These are phyloP conservation scores for Pipistrellus kuhlii DNA, from an alignment of 2,797 vertebrate species.

Conservation along the genomic window DNA sequence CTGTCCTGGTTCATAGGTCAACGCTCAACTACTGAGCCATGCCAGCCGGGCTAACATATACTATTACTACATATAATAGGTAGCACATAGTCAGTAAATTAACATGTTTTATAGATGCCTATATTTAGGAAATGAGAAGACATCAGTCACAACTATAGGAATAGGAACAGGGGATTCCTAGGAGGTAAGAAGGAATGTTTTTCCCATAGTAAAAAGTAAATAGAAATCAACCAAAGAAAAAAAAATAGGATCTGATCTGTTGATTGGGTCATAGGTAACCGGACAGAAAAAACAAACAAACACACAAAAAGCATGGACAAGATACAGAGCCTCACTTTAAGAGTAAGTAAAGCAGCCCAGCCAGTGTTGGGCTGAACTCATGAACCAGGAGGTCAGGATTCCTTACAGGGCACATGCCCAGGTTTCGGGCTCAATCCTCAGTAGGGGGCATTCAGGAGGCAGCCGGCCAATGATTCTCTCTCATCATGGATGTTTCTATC, in stretches of 20 bases:
- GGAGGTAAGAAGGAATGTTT: background rate
- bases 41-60: background rate
- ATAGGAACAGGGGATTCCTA: background rate
- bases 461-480: too few relatives aligned
- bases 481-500: too few relatives aligned
- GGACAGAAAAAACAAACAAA: background rate
- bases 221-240: background rate
- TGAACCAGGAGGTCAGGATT: too few relatives aligned
- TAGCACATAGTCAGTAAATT: background rate
- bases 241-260: background rate
- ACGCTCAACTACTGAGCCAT: too few relatives aligned
- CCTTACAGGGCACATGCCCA: too few relatives aligned
- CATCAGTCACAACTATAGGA: background rate
- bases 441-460: too few relatives aligned
- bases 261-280: background rate
- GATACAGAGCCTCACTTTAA: background rate
- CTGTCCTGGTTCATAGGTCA: too few relatives aligned
- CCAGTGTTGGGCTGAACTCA: too few relatives aligned
- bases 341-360: background rate
- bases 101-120: background rate
- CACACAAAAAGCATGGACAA: background rate
- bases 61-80: background rate
- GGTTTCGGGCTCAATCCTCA: too few relatives aligned
- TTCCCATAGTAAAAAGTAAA: slow-evolving; percentile 21
- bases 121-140: background rate